Base-by-base conservation (phyloP, 2,888 invertebrate species). In the Drosophila longiperda region DNA sequence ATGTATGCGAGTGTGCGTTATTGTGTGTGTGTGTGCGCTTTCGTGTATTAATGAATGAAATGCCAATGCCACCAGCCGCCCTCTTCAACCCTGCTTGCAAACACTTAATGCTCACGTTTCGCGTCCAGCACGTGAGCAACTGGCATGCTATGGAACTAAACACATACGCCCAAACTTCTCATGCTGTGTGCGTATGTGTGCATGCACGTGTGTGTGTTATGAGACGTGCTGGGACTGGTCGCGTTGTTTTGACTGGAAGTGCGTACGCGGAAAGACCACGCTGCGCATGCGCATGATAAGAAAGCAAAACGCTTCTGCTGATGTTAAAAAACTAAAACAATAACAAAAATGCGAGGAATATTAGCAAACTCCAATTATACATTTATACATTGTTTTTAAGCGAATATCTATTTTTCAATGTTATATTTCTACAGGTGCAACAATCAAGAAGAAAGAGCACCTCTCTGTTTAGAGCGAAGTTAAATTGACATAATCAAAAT, bases 21-120 rank as follows among this genome's bases (percentile, higher is more conserved):
- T 26, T n/a, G 40, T 49, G 26, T 52, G 42, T 26, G 20, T 52
- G 33, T 57, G 52, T 45, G 23, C 58, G 73, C 23, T 48, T 70
- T 57, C 74, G 87, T 89, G 85, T 82, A 82, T 89, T 85, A 84
- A 84, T 85, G 85, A 85, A 85, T 85, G 85, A 85, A 85, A 82
- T 80, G 87, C 89, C 89, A 89, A 87, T 79, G 82, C 87, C 75
- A 68, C 83, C 75, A 66, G 60, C 64, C 72, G 58, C 72, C 62
- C 64, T 57, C 63, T 33, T 26, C 62, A 64, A 59, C 57, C 53
- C 20, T 42, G 65, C 38, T 45, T 9, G 26, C n/a, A 64, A 70
- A 34, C 61, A 52, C 52, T 54, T 66, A 63, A 65, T 45, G 60
- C 74, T 71, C 77, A 84, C 83, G 87, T 84, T 83, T 78, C 38